Percentiles rank a stretch among this genome's conserved stretches.
Conservation (phyloP, 1,140 invertebrate genomes). For the Euglossa dilemma region DNA sequence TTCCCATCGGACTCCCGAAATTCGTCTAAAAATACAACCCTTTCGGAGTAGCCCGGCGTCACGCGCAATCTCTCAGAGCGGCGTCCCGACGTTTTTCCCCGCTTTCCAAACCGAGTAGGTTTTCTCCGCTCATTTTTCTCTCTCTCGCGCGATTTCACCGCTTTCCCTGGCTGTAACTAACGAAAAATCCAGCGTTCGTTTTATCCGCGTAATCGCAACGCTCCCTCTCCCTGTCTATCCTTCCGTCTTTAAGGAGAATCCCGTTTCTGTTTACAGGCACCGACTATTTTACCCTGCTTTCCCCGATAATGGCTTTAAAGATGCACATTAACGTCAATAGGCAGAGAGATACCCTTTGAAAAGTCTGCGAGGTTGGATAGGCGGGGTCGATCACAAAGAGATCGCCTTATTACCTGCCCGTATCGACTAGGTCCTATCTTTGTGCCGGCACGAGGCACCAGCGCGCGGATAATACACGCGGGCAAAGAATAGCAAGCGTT, state of each 20-base stretch:
- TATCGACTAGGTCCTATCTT: slow-evolving; percentile 59
- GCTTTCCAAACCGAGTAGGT: background rate
- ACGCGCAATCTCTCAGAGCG: background rate
- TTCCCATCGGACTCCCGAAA: background rate
- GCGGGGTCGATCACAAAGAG: slow-evolving; percentile 56
- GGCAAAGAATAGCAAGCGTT: slow-evolving; percentile 47
- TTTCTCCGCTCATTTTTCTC: background rate
- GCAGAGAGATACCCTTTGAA: slow-evolving; percentile 44
- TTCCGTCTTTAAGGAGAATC: background rate
- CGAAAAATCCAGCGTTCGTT: background rate
- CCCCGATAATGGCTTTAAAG: slow-evolving; percentile 36
- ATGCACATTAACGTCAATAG: slow-evolving; percentile 44
- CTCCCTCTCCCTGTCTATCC: no score
- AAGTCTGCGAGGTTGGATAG: slow-evolving; percentile 45
- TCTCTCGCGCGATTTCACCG: background rate
- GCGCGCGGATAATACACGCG: slow-evolving; percentile 57
- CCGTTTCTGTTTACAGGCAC: background rate
- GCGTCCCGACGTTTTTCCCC: no score
- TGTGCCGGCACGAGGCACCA: slow-evolving; percentile 48
- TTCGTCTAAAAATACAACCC: background rate
- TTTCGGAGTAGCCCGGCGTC: background rate
- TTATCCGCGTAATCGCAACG: no score
- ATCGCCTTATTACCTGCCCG: slow-evolving; percentile 55
- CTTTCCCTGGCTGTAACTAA: background rate
- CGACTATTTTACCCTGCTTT: slow-evolving; percentile 35